These are phyloP conservation scores for Caracal caracal DNA, from an alignment of 2,113 vertebrate species.

Conservation along the genomic window DNA sequence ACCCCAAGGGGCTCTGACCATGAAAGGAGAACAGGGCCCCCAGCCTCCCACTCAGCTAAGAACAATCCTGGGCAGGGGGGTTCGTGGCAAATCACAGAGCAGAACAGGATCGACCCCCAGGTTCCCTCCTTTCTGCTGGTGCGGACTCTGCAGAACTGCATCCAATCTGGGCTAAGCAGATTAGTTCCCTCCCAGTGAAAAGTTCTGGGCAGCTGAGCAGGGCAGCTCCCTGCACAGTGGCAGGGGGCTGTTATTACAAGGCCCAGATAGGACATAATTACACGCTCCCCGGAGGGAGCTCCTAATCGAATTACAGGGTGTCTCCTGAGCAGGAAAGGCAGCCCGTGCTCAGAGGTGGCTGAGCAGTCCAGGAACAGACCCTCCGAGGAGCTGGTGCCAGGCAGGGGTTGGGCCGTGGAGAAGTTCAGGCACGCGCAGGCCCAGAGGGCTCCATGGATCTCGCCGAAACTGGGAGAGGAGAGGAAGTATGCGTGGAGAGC, in stretches of 20 bases:
- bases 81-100: background rate
- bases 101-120: background rate
- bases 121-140: slow-evolving; percentile 62
- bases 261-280: slow-evolving; percentile 86
- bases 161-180: slow-evolving; percentile 85
- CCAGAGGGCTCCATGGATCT: background rate
- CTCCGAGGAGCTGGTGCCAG: background rate
- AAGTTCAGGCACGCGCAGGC: background rate
- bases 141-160: slow-evolving; percentile 65
- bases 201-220: slow-evolving; percentile 84
- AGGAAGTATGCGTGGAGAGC: background rate
- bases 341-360: slow-evolving; percentile 68
- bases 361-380: background rate
- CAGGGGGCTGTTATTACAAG: slow-evolving; percentile 85
- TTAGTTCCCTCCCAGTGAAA: slow-evolving; percentile 85
- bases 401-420: background rate
- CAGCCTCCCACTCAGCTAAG: background rate
- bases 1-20: background rate
- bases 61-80: background rate
- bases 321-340: slow-evolving; percentile 84
- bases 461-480: background rate
- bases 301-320: slow-evolving; percentile 87
- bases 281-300: slow-evolving; percentile 83
- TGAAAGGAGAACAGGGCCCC: background rate
- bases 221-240: slow-evolving; percentile 78